Conservation (phyloP, 2,888 invertebrate species). For the Strigamia transsilvanica region DNA sequence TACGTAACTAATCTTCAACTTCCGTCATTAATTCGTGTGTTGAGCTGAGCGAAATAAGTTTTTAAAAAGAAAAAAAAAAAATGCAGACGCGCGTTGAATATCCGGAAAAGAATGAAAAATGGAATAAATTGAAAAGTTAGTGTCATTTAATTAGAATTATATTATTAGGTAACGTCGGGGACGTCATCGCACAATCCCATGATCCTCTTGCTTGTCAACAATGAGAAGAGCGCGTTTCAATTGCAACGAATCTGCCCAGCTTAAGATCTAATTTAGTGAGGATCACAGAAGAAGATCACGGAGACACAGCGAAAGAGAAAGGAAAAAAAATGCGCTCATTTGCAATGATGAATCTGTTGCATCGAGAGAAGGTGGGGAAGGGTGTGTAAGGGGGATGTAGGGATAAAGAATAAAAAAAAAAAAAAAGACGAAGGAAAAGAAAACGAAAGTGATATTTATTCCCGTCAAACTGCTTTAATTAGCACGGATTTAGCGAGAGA, state of each 20-base stretch:
- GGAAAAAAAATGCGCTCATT: slow-evolving; percentile 44
- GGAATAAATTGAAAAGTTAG: slow-evolving; percentile 15
- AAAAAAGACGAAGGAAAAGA: slow-evolving; percentile 22
- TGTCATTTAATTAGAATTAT: slow-evolving; percentile 31
- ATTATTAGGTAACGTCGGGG: not conserved
- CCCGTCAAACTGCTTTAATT: slow-evolving; percentile 36
- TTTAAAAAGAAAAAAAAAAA: not conserved
- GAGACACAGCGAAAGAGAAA: not conserved
- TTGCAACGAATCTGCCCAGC: slow-evolving; percentile 49
- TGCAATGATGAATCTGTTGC: slow-evolving; percentile 50
- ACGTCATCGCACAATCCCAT: slow-evolving; percentile 38
- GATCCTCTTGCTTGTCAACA: slow-evolving; percentile 36
- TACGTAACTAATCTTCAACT: slow-evolving; percentile 31
- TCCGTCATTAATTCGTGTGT: slow-evolving; percentile 27
- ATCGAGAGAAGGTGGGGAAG: not conserved
- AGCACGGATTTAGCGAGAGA: slow-evolving; percentile 27
- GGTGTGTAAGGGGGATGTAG: not conserved
- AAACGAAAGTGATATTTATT: slow-evolving; percentile 38
- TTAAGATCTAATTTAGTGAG: slow-evolving; percentile 50
- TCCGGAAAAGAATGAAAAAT: slow-evolving; percentile 13
- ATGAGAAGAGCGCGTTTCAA: slow-evolving; percentile 12
- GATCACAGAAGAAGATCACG: slow-evolving; percentile 43
- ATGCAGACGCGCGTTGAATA: not conserved
- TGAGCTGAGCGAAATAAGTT: not conserved
- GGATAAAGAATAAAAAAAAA: slow-evolving; percentile 18